Conservation (phyloP, 2,113 vertebrate species). For the Cairina moschata region DNA sequence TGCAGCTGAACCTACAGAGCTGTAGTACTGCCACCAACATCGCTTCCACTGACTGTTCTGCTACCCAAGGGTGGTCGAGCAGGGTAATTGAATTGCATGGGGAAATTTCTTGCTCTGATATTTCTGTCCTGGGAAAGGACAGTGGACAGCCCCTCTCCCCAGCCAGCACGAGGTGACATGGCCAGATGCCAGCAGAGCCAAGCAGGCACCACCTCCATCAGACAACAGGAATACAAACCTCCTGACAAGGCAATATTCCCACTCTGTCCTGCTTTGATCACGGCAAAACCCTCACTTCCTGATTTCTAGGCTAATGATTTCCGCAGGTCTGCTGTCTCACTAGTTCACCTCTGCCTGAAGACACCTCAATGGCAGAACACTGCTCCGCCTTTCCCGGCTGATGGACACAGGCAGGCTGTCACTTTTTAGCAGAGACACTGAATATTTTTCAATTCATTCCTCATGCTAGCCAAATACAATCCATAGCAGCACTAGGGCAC, state of each 20-base stretch:
- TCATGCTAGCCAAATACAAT: neutral
- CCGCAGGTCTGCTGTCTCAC: neutral
- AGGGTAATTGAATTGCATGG: neutral
- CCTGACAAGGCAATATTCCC: neutral
- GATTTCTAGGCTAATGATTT: neutral
- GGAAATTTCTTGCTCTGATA: neutral
- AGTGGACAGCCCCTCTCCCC: neutral
- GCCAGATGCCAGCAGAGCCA: neutral
- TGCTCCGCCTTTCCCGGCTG: neutral
- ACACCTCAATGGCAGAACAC: neutral
- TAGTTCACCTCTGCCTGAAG: neutral
- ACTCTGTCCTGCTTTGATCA: neutral
- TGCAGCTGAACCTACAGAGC: slow-evolving; percentile 36
- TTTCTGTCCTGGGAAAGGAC: neutral
- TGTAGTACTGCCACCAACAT: slow-evolving; percentile 10
- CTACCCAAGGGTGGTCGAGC: neutral
- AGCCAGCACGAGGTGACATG: neutral
- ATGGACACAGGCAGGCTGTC: neutral
- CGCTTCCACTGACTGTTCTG: neutral
- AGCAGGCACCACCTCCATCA: neutral
- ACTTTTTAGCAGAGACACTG: neutral
- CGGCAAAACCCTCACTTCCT: neutral
- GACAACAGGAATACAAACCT: neutral
- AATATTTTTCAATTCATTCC: neutral
- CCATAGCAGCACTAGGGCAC: neutral